Evolutionary conservation across 2,888 invertebrate genomes (phyloP).

Genomic region (Tenthredo notha): DNA sequence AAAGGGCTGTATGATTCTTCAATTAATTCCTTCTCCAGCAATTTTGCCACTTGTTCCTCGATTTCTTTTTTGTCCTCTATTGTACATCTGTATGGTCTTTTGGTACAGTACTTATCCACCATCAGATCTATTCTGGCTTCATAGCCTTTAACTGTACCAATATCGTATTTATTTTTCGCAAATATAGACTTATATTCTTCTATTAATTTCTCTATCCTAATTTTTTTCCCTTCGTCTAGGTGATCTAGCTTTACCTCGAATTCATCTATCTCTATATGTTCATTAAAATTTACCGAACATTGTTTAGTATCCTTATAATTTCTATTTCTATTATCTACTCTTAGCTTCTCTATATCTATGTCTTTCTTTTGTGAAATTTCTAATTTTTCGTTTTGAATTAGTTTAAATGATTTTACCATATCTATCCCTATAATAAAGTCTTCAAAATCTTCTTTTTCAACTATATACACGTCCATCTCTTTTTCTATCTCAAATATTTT

Average conservation of each 20-base stretch:
- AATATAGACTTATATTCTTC: conserved; percentile 58
- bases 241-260: conserved; percentile 37
- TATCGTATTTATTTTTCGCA: conserved; percentile 59
- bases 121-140: conserved; percentile 55
- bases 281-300: conserved; percentile 49
- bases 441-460: conserved; percentile 58
- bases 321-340: not conserved
- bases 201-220: conserved; percentile 36
- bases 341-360: conserved; percentile 44
- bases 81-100: conserved; percentile 54
- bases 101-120: conserved; percentile 54
- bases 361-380: conserved; percentile 56
- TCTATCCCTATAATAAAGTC: conserved; percentile 60
- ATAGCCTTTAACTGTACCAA: conserved; percentile 49
- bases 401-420: conserved; percentile 59
- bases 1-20: conserved; percentile 58
- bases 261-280: conserved; percentile 32
- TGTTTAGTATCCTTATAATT: not conserved
- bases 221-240: conserved; percentile 41
- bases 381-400: conserved; percentile 59
- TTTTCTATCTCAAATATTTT: conserved; percentile 63
- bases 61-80: conserved; percentile 56
- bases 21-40: conserved; percentile 52
- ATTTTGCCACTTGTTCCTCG: conserved; percentile 53
- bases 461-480: conserved; percentile 58